phyloP scores from a whole-genome alignment of 1,140 invertebrate species.

The Bombus cullumanus region DNA sequence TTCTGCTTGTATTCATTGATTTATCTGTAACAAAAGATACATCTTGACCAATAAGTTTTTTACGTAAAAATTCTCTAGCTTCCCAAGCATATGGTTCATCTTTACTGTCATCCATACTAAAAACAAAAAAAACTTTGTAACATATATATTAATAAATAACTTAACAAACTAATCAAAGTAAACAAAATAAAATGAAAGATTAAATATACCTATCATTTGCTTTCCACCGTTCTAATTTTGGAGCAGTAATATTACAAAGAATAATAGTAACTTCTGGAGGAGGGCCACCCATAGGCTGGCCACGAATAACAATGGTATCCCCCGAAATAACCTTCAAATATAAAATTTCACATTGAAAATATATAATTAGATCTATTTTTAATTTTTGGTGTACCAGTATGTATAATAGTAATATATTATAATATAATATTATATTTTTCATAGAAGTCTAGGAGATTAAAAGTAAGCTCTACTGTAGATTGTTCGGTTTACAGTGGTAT shows the following conservation, averaged over 20 bases:
- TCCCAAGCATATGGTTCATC: slow-evolving; percentile 99
- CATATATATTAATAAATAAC: neutral
- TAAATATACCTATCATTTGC: slow-evolving; percentile 68
- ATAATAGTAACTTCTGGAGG: slow-evolving; percentile 95
- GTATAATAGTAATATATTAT: neutral
- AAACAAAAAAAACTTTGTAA: neutral
- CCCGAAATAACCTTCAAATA: slow-evolving; percentile 75
- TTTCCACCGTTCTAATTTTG: slow-evolving; percentile 91
- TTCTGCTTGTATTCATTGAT: slow-evolving; percentile 89
- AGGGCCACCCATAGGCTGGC: slow-evolving; percentile 86
- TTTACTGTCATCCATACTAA: slow-evolving; percentile 86
- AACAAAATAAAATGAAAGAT: slow-evolving; percentile 9
- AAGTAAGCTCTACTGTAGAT: neutral
- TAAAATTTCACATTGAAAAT: neutral
- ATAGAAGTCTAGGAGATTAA: slow-evolving; percentile 24
- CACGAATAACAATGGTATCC: slow-evolving; percentile 79
- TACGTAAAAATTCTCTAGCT: slow-evolving; percentile 95
- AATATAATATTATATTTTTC: slow-evolving; percentile 33
- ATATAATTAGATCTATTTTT: neutral
- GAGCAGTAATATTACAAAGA: slow-evolving; percentile 95
- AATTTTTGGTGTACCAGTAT: neutral
- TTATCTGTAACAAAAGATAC: slow-evolving; percentile 91
- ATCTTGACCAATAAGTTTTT: slow-evolving; percentile 95
- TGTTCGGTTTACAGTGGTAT: neutral
- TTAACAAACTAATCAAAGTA: neutral